Conservation (phyloP, 2,888 invertebrate genomes). For the Apodemia duryi region DNA sequence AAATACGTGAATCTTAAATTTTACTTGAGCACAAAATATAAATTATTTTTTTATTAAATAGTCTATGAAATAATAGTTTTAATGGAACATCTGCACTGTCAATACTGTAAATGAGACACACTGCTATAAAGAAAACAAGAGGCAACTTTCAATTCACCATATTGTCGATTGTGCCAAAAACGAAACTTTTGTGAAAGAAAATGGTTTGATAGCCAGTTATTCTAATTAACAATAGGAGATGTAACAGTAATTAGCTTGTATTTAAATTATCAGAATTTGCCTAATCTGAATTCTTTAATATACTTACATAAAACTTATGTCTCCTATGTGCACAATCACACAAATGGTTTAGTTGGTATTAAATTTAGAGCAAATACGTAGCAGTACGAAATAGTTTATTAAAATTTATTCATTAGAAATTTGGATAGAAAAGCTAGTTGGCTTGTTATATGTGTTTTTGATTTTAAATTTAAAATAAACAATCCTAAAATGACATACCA, state of each 20-base stretch:
- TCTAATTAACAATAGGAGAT: not conserved
- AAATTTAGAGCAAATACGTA: not conserved
- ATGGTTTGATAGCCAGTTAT: not conserved
- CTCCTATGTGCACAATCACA: slow-evolving; percentile 9
- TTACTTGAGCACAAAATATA: slow-evolving; percentile 14
- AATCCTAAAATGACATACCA: slow-evolving; percentile 6
- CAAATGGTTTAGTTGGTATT: slow-evolving; percentile 8
- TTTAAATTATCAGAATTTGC: not conserved
- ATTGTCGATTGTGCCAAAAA: slow-evolving; percentile 10
- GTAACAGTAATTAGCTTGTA: not conserved
- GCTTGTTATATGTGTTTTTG: slow-evolving; percentile 7
- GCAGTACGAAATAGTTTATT: slow-evolving; percentile 10
- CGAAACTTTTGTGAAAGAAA: not conserved
- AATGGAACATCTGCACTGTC: slow-evolving; percentile 2
- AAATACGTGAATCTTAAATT: slow-evolving; percentile 2
- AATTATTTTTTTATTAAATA: slow-evolving; percentile 13
- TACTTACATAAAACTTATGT: not conserved
- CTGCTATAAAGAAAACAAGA: not conserved
- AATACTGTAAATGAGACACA: not conserved
- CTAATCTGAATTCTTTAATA: not conserved
- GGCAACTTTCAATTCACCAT: not conserved
- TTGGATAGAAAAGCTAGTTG: slow-evolving; percentile 13
- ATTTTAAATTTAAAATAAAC: slow-evolving; percentile 1
- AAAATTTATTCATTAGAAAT: slow-evolving; percentile 8
- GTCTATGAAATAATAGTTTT: slow-evolving; percentile 6